A percentile compares a stretch with the other conserved stretches of the same genome.
phyloP scores from a whole-genome alignment of 2,797 vertebrate genomes.

The Cossypha heuglini region DNA sequence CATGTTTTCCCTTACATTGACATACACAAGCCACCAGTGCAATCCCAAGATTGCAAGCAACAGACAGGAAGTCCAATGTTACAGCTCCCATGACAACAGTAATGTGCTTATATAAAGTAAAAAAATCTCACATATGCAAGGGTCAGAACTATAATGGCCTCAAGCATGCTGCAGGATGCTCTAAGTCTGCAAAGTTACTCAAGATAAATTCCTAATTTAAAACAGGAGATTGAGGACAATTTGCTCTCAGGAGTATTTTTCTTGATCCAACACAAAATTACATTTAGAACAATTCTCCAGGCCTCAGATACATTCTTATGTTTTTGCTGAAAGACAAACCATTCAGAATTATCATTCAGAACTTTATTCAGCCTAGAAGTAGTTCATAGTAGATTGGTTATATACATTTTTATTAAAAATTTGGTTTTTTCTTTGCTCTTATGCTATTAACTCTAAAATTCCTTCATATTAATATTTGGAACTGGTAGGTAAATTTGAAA shows the following conservation, averaged over 20 bases:
- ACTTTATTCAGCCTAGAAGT: not conserved
- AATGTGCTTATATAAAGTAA: not conserved
- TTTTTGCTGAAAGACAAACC: not conserved
- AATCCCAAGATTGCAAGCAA: not conserved
- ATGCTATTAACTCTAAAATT: not conserved
- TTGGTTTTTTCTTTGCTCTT: not conserved
- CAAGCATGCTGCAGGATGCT: not conserved
- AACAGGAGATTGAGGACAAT: not conserved
- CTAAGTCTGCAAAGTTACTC: not conserved
- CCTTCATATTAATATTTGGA: not conserved
- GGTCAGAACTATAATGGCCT: not conserved
- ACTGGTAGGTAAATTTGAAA: not conserved
- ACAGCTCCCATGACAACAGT: not conserved
- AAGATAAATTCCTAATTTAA: not conserved
- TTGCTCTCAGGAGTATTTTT: not conserved
- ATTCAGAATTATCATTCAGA: not conserved
- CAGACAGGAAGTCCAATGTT: not conserved
- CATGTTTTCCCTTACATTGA: not conserved
- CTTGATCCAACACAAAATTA: not conserved
- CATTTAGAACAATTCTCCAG: not conserved
- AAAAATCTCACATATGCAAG: not conserved
- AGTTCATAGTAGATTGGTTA: not conserved
- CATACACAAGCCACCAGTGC: not conserved
- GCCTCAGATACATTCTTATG: not conserved
- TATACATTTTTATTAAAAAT: not conserved